Conservation (phyloP, 2,113 vertebrate genomes). For the Gambusia affinis region DNA sequence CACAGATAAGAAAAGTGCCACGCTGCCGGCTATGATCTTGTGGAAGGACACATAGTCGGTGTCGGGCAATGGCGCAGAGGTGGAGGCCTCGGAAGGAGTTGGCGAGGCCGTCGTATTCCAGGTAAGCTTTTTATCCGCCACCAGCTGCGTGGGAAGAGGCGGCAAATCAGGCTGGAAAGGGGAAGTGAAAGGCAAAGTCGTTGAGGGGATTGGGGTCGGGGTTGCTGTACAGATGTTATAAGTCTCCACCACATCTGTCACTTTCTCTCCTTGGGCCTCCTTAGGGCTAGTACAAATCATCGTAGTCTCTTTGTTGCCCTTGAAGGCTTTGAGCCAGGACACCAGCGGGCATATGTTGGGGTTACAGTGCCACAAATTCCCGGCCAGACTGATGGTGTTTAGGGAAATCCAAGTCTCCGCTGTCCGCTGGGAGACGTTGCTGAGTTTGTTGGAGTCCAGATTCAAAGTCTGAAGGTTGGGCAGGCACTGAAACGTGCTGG, state of each 20-base stretch:
- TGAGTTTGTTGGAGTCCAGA: slow-evolving; percentile 97
- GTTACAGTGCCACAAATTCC: slow-evolving; percentile 96
- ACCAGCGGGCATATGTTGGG: slow-evolving; percentile 92
- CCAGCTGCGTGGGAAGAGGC: slow-evolving; percentile 83
- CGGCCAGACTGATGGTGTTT: slow-evolving; percentile 92
- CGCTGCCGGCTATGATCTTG: slow-evolving; percentile 94
- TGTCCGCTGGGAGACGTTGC: slow-evolving; percentile 93
- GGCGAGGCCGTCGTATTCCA: slow-evolving; percentile 70
- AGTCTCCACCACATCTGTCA: slow-evolving; percentile 91
- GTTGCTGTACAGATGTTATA: slow-evolving; percentile 89
- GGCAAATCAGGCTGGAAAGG: slow-evolving; percentile 78
- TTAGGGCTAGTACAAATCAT: slow-evolving; percentile 97
- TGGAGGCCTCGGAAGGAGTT: slow-evolving; percentile 77
- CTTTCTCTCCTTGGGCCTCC: slow-evolving; percentile 93
- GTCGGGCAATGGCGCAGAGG: slow-evolving; percentile 84
- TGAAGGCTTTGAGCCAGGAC: slow-evolving; percentile 94
- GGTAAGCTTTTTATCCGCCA: slow-evolving; percentile 75
- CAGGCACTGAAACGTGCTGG: slow-evolving; percentile 91
- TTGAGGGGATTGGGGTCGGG: slow-evolving; percentile 80
- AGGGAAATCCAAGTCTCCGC: slow-evolving; percentile 94
- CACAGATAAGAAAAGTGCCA: slow-evolving; percentile 94
- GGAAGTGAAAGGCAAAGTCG: slow-evolving; percentile 78
- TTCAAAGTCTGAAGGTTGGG: slow-evolving; percentile 96
- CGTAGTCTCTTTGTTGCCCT: slow-evolving; percentile 91
- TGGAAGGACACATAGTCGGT: slow-evolving; percentile 95